A percentile compares a stretch with the other conserved stretches of the same genome.
phyloP scores from a whole-genome alignment of 2,888 invertebrate genomes.

The Thereva nobilitata region DNA sequence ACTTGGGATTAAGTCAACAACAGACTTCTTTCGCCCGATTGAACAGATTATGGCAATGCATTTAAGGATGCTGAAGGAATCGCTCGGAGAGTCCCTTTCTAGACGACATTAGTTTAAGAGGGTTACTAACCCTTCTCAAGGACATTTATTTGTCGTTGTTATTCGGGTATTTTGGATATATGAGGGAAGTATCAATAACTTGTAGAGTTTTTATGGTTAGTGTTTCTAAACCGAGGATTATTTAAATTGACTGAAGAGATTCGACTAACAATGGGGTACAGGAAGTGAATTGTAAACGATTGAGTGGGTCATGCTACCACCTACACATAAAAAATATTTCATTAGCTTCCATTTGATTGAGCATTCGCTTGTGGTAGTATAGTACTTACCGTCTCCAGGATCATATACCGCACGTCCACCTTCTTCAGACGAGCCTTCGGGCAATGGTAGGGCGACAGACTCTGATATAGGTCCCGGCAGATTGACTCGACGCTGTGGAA shows the following conservation, averaged over 20 bases:
- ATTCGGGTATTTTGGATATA: not conserved
- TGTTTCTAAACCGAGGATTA: too few relatives aligned
- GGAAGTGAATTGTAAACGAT: too few relatives aligned
- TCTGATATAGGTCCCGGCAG: conserved; percentile 30
- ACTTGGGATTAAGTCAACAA: not conserved
- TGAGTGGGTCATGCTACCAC: not conserved
- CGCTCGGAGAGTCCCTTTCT: not conserved
- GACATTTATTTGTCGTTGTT: not conserved
- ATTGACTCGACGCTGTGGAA: conserved; percentile 26
- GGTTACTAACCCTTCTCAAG: conserved; percentile 4
- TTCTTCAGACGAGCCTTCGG: conserved; percentile 39
- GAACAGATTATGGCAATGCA: conserved; percentile 8
- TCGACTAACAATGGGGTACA: too few relatives aligned
- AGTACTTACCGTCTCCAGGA: conserved; percentile 57
- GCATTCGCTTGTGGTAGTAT: not conserved
- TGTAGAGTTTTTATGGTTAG: not conserved
- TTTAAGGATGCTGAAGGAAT: not conserved
- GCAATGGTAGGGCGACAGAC: conserved; percentile 17
- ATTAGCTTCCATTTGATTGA: not conserved
- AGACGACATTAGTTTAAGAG: not conserved
- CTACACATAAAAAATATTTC: not conserved
- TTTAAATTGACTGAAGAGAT: too few relatives aligned
- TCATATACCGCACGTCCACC: conserved; percentile 53
- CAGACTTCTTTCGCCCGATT: conserved; percentile 3
- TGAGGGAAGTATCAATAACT: not conserved